Percentiles rank a stretch among this genome's conserved stretches.
Conservation (phyloP, 2,888 invertebrate genomes). For the Hypercompe scribonia region DNA sequence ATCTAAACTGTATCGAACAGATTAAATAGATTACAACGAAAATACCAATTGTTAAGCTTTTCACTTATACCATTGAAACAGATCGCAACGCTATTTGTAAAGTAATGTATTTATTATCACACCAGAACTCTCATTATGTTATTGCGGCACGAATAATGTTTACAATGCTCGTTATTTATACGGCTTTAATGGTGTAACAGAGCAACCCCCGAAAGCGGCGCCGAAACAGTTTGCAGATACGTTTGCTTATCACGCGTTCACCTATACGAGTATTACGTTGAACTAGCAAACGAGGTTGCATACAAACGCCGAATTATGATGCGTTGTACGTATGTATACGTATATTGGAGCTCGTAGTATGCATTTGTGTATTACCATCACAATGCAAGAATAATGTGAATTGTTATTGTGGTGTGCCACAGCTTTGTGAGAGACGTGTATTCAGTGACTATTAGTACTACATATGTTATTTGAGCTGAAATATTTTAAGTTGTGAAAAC, state of each 20-base stretch:
- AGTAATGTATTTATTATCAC: conserved; percentile 3
- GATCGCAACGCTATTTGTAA: neutral
- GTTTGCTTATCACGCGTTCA: conserved; percentile 38
- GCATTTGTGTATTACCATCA: neutral
- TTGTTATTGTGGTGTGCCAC: neutral
- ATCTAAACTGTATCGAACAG: too few species aligned
- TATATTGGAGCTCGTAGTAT: neutral
- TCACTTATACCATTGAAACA: neutral
- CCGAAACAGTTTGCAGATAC: conserved; percentile 31
- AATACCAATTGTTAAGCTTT: neutral
- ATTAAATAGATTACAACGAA: too few species aligned
- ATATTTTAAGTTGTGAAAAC: too few species aligned
- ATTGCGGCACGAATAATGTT: conserved; percentile 38
- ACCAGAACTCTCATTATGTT: conserved; percentile 32
- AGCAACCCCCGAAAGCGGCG: conserved; percentile 16
- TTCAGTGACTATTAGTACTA: neutral
- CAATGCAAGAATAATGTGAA: neutral
- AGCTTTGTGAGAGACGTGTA: neutral
- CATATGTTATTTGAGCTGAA: too few species aligned
- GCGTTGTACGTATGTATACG: neutral
- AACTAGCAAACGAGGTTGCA: conserved; percentile 30
- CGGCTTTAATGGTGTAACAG: conserved; percentile 32
- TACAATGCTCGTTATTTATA: conserved; percentile 32
- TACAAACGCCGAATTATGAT: conserved; percentile 33
- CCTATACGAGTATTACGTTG: conserved; percentile 28